These are phyloP conservation scores for Brachypteracias leptosomus DNA, from an alignment of 2,113 vertebrate genomes.

Conservation along the genomic window DNA sequence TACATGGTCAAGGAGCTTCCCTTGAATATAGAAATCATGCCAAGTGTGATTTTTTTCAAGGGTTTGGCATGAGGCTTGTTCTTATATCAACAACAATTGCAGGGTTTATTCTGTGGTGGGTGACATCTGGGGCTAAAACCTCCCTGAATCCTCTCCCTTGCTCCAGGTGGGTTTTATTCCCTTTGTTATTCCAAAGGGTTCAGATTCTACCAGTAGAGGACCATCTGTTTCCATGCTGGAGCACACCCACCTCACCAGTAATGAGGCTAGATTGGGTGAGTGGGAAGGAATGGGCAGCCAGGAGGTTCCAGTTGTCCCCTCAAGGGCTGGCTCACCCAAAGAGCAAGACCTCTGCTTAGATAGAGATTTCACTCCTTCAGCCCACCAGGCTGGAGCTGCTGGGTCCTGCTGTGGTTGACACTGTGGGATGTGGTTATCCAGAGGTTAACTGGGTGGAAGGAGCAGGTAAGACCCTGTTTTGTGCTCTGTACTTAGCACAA, in stretches of 20 bases:
- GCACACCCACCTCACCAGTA: neutral
- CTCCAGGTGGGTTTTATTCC: neutral
- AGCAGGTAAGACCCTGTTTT: neutral
- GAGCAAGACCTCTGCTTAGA: neutral
- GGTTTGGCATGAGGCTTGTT: neutral
- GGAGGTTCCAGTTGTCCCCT: neutral
- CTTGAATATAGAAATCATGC: neutral
- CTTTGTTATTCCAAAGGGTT: neutral
- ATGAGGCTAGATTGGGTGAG: neutral
- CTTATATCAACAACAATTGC: neutral
- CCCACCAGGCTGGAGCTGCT: accelerated
- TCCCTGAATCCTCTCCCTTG: neutral
- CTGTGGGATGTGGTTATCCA: neutral
- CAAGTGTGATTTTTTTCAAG: neutral
- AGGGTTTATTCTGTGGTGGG: neutral
- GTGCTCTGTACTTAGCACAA: neutral
- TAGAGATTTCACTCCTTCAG: neutral
- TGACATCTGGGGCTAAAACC: neutral
- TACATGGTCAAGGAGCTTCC: neutral
- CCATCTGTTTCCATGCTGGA: neutral
- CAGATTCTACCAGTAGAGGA: neutral
- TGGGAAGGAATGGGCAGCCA: neutral
- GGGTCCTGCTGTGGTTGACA: neutral
- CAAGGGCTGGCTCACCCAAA: neutral
- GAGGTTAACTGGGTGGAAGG: neutral